Conservation (phyloP, 2,113 vertebrate species). For the Neotoma lepida region DNA sequence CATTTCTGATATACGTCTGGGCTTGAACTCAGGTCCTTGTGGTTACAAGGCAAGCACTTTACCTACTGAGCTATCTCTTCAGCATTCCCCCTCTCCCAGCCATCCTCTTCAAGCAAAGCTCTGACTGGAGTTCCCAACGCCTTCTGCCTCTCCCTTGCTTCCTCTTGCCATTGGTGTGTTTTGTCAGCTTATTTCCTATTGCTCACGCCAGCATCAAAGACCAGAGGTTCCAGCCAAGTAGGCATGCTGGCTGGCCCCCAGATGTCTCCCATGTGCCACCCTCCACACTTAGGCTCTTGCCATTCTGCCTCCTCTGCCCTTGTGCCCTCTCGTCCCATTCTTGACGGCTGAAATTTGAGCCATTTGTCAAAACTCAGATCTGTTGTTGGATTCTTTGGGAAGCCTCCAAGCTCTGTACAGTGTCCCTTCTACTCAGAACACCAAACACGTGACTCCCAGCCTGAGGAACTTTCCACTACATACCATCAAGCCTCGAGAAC, state of each 20-base stretch:
- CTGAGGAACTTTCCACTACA: background rate
- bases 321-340: background rate
- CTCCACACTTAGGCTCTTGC: background rate
- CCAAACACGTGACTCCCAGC: background rate
- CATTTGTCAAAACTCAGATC: background rate
- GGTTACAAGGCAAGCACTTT: background rate
- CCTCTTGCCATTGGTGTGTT: background rate
- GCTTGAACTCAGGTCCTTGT: background rate
- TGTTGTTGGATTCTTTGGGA: background rate
- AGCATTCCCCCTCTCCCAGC: background rate
- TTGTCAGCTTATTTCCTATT: background rate
- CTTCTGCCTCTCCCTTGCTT: background rate
- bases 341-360: background rate
- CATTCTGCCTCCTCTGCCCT: background rate
- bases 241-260: background rate
- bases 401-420: background rate
- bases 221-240: background rate
- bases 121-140: background rate
- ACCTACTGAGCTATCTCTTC: background rate
- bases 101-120: background rate
- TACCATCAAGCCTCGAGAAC: background rate
- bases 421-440: background rate
- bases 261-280: background rate
- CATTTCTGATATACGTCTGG: background rate
- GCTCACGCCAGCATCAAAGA: background rate